Evolutionary conservation across 2,797 vertebrate genomes (phyloP), one percentile per base, ranked within the genome.

Genomic region (Lepus oiostolus): DNA sequence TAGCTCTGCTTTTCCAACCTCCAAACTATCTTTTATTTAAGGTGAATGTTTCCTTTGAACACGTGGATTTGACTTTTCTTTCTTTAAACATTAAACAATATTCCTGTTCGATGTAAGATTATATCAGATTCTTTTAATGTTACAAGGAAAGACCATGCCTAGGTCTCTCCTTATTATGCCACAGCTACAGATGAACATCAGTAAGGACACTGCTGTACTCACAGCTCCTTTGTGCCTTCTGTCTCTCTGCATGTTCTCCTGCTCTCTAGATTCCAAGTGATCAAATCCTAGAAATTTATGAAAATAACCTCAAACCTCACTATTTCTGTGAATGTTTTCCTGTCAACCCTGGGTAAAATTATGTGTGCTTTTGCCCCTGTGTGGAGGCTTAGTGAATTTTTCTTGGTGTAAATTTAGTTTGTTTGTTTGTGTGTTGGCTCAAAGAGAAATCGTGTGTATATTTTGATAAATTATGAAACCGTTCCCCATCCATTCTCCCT

Each of bases 321-420:
- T 24, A n/a, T 21, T 11, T 62, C 30, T 14, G 4, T 42, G 21
- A 54, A 60, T 26, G 54, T 54, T 42, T 71, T 21, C 14, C 4
- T 24, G 5, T 90, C 8, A 83, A 62, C 30, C 74, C 13, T 65
- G 35, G 1, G 3, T 16, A 71, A 19, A 50, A 28, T 63, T 68
- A 24, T 28, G 8, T 81, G 7, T 0, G 63, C 11, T 74, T n/a
- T 10, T 47, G 42, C 32, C 16, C 13, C 19, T 71, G 0, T 10
- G 30, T 24, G 65, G 13, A 80, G 52, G 2, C 75, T 85, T 81
- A 28, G 3, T 90, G 3, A 22, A 19, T 62, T 2, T 50, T 52
- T 82, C 26, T 24, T 80, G 50, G 47, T 63, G 13, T 93, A 68
- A 54, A 68, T 85, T 94, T 76, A 67, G 30, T 67, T 84, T 79